Evolutionary conservation across 2,797 vertebrate genomes (phyloP), one percentile per base, ranked within the genome.

Genomic region (Crypturellus tataupa): DNA sequence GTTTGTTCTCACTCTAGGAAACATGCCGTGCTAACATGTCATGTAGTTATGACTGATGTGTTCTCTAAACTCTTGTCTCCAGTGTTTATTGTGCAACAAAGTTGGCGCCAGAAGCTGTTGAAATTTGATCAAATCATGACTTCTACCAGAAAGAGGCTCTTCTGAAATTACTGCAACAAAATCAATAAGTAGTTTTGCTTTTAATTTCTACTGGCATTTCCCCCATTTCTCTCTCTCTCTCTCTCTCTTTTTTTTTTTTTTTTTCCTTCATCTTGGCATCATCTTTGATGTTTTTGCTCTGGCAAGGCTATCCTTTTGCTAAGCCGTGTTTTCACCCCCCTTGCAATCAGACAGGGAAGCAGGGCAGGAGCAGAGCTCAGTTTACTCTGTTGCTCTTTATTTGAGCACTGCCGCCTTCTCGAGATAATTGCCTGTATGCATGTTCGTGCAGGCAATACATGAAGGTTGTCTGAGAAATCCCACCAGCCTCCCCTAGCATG

Each of bases 1-100:
- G 95, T 94, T 96, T 93, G 85, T 80, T 94, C 92, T 94, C 90
- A 37, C 87, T 78, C 79, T 59, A 24, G 59, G 93, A 63, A 92
- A 76, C 37, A 80, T 8, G 37, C 79, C 42, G 78, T 55, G 10
- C 76, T 80, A 89, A 91, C 69, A 8, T 85, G 89, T 76, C 85
- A 55, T 12, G 63, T 1, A 63, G 81, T 92, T 92, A n/a, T 78
- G 94, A 93, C 7, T 68, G 79, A 17, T 80, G 1, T 11, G n/a
- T 87, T 95, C 87, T 69, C 72, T 76, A 72, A 85, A 85, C 31
- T 44, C 71, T 89, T 78, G 62, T 70, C 78, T 56, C 78, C 92
- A 80, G 89, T 7, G 80, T 81, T 93, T 67, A 47, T 73, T 87
- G 77, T 83, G 87, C 89, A 33, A 16, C 79, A 77, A 49, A 64